Evolutionary conservation across 2,888 invertebrate species (phyloP), one percentile per base, ranked within the genome.

Genomic region (Merodon equestris): DNA sequence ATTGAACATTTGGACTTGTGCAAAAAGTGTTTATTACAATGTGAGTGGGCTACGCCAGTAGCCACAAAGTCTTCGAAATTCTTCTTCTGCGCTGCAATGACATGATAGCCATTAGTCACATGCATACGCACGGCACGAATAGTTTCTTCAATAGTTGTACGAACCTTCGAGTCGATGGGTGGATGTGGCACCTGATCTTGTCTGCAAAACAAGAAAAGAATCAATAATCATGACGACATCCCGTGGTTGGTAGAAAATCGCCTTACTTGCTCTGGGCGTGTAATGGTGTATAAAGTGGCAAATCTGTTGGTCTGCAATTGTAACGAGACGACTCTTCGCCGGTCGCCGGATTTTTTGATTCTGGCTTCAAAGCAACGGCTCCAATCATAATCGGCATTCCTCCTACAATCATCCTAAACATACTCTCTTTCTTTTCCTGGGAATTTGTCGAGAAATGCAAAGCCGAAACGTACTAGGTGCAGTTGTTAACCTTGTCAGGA

Each of bases 221-320:
- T 27, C 27, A 27, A 27, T 27, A 4, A 27, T 27, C 27, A 4
- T 27, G 7, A 27, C 2, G 7, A 4, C 27, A 27, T 27, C 27
- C 15, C 19, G 18, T 9, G 4, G 19, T 3, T 7, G 9, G 17
- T 17, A 7, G 5, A 50, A 19, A 5, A 15, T 5, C 4, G 1
- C 9, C 15, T 12, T 74, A 86, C 88, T 84, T 83, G 82, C 87
- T 84, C 15, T 66, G 63, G 10, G 73, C 81, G 64, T 86, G 85
- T 34, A 88, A 73, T 1, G 86, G 85, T 2, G 85, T 84, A 53
- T 89, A 89, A 17, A 89, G 64, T 1, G 89, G 89, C 56, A 89
- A 71, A 0, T 89, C 89, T 9, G 85, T 85, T 1, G 88, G 86
- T 57, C 83, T 86, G 64, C 88, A 86, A 2, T 85, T 83, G 56